phyloP scores from a whole-genome alignment of 2,888 invertebrate species.

The Melanchra persicariae region DNA sequence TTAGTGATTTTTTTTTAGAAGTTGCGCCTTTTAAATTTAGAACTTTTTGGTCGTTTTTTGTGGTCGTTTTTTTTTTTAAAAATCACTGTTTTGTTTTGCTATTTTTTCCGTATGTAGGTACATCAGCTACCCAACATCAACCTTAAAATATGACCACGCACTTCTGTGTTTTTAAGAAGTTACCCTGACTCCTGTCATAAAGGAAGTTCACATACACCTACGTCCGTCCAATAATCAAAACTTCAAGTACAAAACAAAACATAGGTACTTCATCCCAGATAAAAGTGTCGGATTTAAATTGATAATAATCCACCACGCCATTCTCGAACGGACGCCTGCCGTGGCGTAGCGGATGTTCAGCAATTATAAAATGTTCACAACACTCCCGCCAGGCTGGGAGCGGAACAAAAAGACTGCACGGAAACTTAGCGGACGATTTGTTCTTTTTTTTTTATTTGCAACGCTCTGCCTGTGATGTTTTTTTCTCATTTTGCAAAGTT shows the following conservation, averaged over 20 bases:
- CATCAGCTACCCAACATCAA: too few relatives aligned
- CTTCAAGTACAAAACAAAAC: not conserved
- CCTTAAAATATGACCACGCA: too few relatives aligned
- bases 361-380: constrained; percentile 62
- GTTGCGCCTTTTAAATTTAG: too few relatives aligned
- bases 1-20: not conserved
- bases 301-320: constrained; percentile 54
- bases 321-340: constrained; percentile 10
- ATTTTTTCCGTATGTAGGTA: too few relatives aligned
- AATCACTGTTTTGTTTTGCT: too few relatives aligned
- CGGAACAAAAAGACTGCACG: constrained; percentile 41
- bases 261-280: constrained; percentile 6
- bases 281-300: constrained; percentile 47
- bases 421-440: constrained; percentile 35
- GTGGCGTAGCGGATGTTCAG: constrained; percentile 27
- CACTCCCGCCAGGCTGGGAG: constrained; percentile 27
- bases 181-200: too few relatives aligned
- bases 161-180: too few relatives aligned
- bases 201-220: too few relatives aligned
- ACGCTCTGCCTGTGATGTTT: constrained; percentile 3
- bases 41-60: too few relatives aligned
- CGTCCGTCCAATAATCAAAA: not conserved
- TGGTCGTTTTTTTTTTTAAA: too few relatives aligned
- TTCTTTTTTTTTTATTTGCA: constrained; percentile 29
- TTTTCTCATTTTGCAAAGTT: constrained; percentile 16